Base-by-base conservation (phyloP, 1,140 invertebrate genomes). In the Micrasema longulum region DNA sequence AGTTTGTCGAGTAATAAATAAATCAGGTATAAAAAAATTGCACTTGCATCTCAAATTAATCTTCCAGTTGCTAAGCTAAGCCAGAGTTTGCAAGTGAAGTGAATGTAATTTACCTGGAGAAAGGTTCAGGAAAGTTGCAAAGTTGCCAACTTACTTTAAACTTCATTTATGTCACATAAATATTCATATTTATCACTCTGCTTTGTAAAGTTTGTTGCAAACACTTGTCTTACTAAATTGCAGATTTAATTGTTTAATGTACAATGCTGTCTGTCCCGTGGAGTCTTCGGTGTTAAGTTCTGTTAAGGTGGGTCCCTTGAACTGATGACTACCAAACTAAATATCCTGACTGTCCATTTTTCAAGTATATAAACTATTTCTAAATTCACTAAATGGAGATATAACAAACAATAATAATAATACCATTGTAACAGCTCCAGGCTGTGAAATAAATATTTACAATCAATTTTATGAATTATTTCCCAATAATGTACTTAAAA, bases 391-490 rank as follows among this genome's bases (percentile, higher is more conserved):
- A 60, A 60, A 60, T 60, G 60, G 22, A 62, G 36, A 64, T 64
- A 63, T 47, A 64, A 31, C 26, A 31, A 31, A 16, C 31, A 31
- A 47, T 45, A 11, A 64, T 45, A 47, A 64, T 35, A 62, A 53
- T 68, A 68, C 50, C 47, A n/a, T 52, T 12, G 12, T 48, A 62
- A 52, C 69, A 71, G 69, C 69, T 14, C 69, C 69, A 50, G 60
- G 69, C 69, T 55, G 69, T 20, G 18, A 52, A 60, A 69, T 69
- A 63, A 71, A 71, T 71, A 71, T 71, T 62, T 71, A 71, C 69
- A 71, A 52, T 64, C 9, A 41, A 52, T 22, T 23, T 64, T 50
- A 64, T 16, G 35, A 71, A 55, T 68, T 53, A 71, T 20, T 45
- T 62, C 22, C 12, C 60, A 57, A 60, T 9, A 43, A 4, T 31